Evolutionary conservation across 2,113 vertebrate genomes (phyloP).

Genomic region (Labeo rohita): DNA sequence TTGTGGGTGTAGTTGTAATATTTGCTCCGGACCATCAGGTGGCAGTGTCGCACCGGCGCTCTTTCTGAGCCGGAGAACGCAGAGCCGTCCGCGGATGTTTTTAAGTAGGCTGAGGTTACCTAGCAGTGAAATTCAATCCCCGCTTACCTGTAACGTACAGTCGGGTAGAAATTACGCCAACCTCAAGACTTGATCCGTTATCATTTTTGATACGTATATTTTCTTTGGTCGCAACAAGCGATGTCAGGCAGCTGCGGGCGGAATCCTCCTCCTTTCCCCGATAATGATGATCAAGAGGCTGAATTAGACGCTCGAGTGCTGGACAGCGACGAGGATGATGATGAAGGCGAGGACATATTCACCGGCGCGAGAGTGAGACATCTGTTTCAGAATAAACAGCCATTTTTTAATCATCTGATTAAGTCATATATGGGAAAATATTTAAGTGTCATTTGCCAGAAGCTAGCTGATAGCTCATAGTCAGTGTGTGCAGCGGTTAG

Average conservation of each 20-base stretch:
- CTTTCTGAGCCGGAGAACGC: not conserved
- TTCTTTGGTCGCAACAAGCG: not conserved
- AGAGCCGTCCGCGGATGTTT: not conserved
- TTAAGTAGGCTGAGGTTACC: slow-evolving; percentile 16
- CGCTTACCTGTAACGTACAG: not conserved
- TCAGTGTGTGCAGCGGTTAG: not conserved
- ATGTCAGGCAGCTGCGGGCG: slow-evolving; percentile 67
- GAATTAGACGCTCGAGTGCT: slow-evolving; percentile 67
- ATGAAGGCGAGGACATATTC: slow-evolving; percentile 92
- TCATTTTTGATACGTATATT: not conserved
- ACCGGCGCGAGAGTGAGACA: slow-evolving; percentile 71
- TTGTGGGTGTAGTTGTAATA: not conserved
- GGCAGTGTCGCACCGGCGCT: not conserved
- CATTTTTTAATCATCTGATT: not conserved
- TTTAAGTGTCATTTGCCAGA: not conserved
- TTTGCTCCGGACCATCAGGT: slow-evolving; percentile 10
- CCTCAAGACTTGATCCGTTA: not conserved
- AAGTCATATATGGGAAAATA: not conserved
- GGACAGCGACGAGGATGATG: slow-evolving; percentile 88
- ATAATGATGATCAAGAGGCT: slow-evolving; percentile 71
- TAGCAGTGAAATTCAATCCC: slow-evolving; percentile 25
- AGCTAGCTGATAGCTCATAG: not conserved
- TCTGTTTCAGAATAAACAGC: not conserved
- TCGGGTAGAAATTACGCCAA: not conserved
- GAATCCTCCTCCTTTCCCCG: slow-evolving; percentile 83